A percentile compares a stretch with the other conserved stretches of the same genome.
Conservation (phyloP, 2,797 vertebrate species). For the Molothrus ater region DNA sequence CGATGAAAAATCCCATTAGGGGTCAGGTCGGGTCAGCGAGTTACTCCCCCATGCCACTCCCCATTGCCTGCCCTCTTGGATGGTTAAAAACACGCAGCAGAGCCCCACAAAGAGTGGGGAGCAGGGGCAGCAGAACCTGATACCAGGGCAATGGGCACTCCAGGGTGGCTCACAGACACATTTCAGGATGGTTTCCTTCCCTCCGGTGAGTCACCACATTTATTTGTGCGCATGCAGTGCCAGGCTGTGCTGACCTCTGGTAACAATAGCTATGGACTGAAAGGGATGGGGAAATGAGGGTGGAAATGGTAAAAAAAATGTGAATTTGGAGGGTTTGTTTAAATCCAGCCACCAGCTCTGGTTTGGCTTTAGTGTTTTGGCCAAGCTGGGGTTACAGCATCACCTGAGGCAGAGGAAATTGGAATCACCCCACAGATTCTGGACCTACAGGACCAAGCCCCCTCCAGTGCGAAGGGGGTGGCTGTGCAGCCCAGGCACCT, state of each 20-base stretch:
- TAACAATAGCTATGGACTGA: background rate
- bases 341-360: background rate
- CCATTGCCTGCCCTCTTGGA: background rate
- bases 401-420: background rate
- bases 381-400: background rate
- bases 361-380: background rate
- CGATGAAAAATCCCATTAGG: background rate
- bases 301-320: background rate
- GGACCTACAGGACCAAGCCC: background rate
- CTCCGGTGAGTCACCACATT: background rate
- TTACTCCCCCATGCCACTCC: rapidly evolving
- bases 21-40: rapidly evolving
- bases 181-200: background rate
- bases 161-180: rapidly evolving
- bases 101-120: rapidly evolving
- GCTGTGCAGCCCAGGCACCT: background rate
- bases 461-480: background rate
- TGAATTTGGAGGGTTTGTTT: background rate
- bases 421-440: background rate
- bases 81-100: background rate
- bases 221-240: background rate
- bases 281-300: background rate
- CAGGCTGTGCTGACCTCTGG: background rate
- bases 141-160: background rate
- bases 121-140: background rate